Evolutionary conservation across 2,113 vertebrate genomes (phyloP), one percentile per base, ranked within the genome.

Genomic region (Prionailurus viverrinus): DNA sequence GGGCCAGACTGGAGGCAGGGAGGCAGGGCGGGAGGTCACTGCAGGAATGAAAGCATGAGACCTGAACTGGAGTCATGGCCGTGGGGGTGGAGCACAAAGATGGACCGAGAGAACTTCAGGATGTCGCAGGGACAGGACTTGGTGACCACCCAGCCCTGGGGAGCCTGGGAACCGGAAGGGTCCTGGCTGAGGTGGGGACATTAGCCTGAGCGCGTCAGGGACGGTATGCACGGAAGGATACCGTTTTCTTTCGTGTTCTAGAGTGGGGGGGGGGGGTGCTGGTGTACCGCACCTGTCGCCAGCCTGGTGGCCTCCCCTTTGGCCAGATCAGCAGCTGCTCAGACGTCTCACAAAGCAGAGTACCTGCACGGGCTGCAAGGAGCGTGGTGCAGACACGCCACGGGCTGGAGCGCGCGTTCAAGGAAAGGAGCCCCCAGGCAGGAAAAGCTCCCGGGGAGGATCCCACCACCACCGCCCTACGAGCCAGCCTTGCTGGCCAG

Each of bases 171-270:
- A 14, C 5, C 51, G 55, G 33, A n/a, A 76, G 69, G 61, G 48
- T n/a, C 39, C 31, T 36, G 23, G 36, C 61, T 80, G 87, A 78
- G 69, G 36, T 0, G 27, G 36, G 25, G 19, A 13, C 81, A n/a
- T 93, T 23, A 39, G 45, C 39, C 86, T 23, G 7, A 23, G n/a
- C 33, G 25, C 74, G 10, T 71, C 45, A 39, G 55, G 87, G 29
- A 63, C 27, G 31, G 71, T 16, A 29, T 51, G 27, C 80, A 9
- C 10, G 99, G 97, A 99, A 99, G 98, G 99, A 99, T 97, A 99
- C 99, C 96, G 99, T 99, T 69, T 98, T 99, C 11, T 93, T 99
- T 99, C 98, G 99, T 99, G 98, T 99, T 99, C 98, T 99, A 98
- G 99, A 99, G 10, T 19, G 36, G 45, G 84, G 51, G 84, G 84